Conservation (phyloP, 1,140 invertebrate genomes). For the Matsumurasca onukii region DNA sequence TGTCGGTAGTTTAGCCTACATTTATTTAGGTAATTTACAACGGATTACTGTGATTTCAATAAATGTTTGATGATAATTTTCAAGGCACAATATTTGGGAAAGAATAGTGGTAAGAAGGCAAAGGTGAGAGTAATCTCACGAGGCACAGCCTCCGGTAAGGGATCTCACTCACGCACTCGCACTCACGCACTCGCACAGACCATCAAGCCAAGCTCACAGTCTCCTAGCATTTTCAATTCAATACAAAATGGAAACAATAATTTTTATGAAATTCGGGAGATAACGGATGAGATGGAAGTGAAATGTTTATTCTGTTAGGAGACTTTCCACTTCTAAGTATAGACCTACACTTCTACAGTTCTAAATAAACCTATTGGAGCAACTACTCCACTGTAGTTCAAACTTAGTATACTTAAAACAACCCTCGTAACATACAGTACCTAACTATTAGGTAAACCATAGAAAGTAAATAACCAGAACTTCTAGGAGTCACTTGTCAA, state of each 20-base stretch:
- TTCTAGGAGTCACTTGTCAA: too few species aligned
- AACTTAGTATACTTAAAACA: too few species aligned
- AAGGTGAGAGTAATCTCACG: neutral
- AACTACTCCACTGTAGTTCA: too few species aligned
- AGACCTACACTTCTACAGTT: too few species aligned
- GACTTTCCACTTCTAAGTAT: too few species aligned
- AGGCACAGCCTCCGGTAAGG: neutral
- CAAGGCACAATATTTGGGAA: constrained; percentile 29
- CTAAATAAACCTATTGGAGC: too few species aligned
- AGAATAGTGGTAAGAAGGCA: constrained; percentile 24
- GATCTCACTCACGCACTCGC: neutral
- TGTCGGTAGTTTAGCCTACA: too few species aligned
- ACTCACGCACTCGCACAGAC: neutral
- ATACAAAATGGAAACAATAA: neutral
- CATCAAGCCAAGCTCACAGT: neutral
- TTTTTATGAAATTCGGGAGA: neutral
- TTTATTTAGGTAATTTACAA: neutral
- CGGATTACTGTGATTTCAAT: constrained; percentile 7
- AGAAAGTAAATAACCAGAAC: too few species aligned
- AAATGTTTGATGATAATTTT: constrained; percentile 23
- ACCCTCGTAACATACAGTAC: too few species aligned
- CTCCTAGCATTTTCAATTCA: neutral
- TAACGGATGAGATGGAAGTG: too few species aligned
- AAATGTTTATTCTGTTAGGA: neutral
- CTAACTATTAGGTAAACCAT: too few species aligned